Evolutionary conservation across 2,888 invertebrate genomes (phyloP), one percentile per base, ranked within the genome.

Genomic region (Caenorhabditis sp.): DNA sequence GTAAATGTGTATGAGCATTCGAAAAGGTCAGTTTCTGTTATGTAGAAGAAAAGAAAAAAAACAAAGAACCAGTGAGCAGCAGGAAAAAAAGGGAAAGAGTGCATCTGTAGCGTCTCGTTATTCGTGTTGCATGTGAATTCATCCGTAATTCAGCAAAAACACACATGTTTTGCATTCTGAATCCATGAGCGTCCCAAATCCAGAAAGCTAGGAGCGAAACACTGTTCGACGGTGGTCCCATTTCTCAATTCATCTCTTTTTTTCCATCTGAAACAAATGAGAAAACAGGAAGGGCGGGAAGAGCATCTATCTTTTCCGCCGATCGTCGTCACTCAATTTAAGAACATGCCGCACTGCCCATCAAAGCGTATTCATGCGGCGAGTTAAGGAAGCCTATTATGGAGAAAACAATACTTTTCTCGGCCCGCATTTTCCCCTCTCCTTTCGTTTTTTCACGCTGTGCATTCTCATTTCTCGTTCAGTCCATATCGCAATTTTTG

Each of bases 321-420:
- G 45, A 63, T 63, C 63, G 43, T 53, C 45, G 52, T 55, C 55
- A 55, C 45, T 55, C 45, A 9, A 45, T 55, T 66, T 50, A 50
- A 58, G 65, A 48, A 55, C 65, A 65, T 53, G 53, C 20, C 27
- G 17, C 35, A 55, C 37, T 46, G 55, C 22, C 48, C 39, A 68
- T 66, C 56, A 68, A 58, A 56, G 50, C 39, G 66, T 55, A 66
- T 66, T 52, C 50, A 58, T 68, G 68, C 68, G 68, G 43, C 68
- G 56, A 68, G 68, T 68, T 68, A 68, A 58, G 43, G 58, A 59
- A 68, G 58, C 68, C 68, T 66, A 66, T 66, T 66, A 66, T 66
- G 56, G 56, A 58, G 66, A 68, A 68, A 68, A 62, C 59, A 61
- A 71, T 71, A 55, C 55, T 46, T 48, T 71, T 48, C n/a, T n/a